Evolutionary conservation across 1,140 invertebrate species (phyloP).

Genomic region (Sitodiplosis mosellana): DNA sequence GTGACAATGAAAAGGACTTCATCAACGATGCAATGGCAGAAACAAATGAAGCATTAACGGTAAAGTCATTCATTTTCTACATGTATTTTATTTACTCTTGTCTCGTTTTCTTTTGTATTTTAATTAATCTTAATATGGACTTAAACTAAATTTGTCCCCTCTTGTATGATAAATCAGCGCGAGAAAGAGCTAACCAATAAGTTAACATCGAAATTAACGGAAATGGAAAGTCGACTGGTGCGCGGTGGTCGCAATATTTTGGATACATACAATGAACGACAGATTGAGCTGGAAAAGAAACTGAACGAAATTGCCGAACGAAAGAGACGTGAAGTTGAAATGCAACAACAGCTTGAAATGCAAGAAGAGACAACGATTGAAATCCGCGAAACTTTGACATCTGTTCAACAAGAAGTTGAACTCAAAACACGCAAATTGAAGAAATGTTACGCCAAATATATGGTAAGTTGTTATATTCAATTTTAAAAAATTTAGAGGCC

Average conservation of each 20-base stretch:
- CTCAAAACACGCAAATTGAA: conserved; percentile 77
- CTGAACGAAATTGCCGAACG: conserved; percentile 66
- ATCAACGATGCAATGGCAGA: conserved; percentile 24
- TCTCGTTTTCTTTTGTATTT: too few species aligned
- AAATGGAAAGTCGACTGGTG: conserved; percentile 75
- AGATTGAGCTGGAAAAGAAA: conserved; percentile 62
- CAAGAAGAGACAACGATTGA: conserved; percentile 77
- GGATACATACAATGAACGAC: conserved; percentile 79
- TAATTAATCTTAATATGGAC: conserved; percentile 35
- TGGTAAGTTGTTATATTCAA: conserved; percentile 7
- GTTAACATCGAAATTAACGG: conserved; percentile 31
- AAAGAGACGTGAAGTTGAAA: conserved; percentile 56
- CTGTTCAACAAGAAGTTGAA: conserved; percentile 81
- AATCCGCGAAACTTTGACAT: conserved; percentile 67
- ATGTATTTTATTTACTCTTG: conserved; percentile 31
- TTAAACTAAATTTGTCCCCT: background rate
- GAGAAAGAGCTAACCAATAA: conserved; percentile 28
- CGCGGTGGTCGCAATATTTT: conserved; percentile 72
- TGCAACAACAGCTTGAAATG: conserved; percentile 68
- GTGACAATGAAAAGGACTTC: conserved; percentile 25
- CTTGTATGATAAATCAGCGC: too few species aligned
- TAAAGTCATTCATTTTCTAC: too few species aligned
- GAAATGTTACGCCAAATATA: conserved; percentile 30
- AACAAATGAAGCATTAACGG: conserved; percentile 19
- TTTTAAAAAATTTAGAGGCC: conserved; percentile 25